These are phyloP conservation scores for Macroglossus sobrinus DNA, from an alignment of 2,113 vertebrate genomes.

Conservation along the genomic window DNA sequence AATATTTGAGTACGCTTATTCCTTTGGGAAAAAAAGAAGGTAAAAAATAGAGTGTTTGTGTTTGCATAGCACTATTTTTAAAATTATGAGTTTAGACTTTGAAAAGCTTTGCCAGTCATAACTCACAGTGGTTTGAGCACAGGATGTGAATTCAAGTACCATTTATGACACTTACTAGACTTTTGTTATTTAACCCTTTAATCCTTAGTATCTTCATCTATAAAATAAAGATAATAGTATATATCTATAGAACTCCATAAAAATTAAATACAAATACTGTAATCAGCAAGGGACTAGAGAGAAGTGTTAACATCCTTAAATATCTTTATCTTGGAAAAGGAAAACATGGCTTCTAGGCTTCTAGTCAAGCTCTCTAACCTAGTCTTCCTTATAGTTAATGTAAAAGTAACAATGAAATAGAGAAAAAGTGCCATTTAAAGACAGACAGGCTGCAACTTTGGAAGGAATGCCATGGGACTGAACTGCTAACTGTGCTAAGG, in stretches of 20 bases:
- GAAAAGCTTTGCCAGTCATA: slow-evolving; percentile 3
- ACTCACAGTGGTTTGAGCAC: not conserved
- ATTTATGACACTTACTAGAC: not conserved
- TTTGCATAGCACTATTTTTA: slow-evolving; percentile 11
- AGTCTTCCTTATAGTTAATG: not conserved
- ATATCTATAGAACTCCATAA: not conserved
- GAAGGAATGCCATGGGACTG: not conserved
- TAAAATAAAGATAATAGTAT: not conserved
- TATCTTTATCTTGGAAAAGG: not conserved
- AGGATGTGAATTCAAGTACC: not conserved
- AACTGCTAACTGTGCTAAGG: not conserved
- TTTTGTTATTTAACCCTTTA: not conserved
- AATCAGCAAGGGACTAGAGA: not conserved
- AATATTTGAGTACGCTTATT: slow-evolving; percentile 16
- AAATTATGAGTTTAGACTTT: slow-evolving; percentile 9
- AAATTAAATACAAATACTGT: not conserved
- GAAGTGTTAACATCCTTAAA: not conserved
- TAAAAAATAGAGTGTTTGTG: not conserved
- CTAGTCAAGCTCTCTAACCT: not conserved
- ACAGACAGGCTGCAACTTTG: not conserved
- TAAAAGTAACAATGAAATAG: not conserved
- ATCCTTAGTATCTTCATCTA: not conserved
- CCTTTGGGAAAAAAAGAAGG: not conserved
- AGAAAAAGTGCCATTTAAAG: not conserved
- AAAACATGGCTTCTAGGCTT: not conserved